Percentiles rank a stretch among this genome's conserved stretches.
These are phyloP conservation scores for Apus apus DNA, from an alignment of 2,113 vertebrate genomes.

Conservation along the genomic window DNA sequence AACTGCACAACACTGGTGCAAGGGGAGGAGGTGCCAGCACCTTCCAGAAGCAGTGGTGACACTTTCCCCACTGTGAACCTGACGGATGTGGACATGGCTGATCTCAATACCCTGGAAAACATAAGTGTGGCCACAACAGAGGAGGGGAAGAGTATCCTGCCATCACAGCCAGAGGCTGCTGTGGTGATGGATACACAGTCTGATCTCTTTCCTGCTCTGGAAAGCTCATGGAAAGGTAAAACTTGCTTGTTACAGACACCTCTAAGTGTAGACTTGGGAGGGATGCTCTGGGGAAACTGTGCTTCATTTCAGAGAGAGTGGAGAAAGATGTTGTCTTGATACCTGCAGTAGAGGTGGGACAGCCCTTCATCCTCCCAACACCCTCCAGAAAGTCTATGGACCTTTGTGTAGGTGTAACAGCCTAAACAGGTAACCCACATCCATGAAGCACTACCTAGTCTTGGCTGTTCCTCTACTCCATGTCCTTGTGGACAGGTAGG, in stretches of 20 bases:
- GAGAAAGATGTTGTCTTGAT: neutral
- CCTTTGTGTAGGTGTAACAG: neutral
- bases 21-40: neutral
- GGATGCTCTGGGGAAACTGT: neutral
- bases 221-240: slow-evolving; percentile 73
- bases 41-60: neutral
- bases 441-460: neutral
- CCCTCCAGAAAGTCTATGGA: neutral
- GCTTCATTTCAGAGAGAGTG: neutral
- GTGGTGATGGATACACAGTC: slow-evolving; percentile 25
- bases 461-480: accelerated
- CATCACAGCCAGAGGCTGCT: neutral
- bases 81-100: neutral
- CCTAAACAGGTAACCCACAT: accelerated
- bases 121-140: neutral
- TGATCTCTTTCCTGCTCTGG: slow-evolving; percentile 7
- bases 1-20: neutral
- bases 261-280: neutral
- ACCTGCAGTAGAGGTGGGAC: neutral
- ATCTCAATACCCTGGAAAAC: neutral
- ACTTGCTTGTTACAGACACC: neutral
- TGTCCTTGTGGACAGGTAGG: neutral
- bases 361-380: neutral
- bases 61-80: neutral
- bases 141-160: neutral